Evolutionary conservation across 2,113 vertebrate species (phyloP).

Genomic region (Forbesichthys papilliferus): DNA sequence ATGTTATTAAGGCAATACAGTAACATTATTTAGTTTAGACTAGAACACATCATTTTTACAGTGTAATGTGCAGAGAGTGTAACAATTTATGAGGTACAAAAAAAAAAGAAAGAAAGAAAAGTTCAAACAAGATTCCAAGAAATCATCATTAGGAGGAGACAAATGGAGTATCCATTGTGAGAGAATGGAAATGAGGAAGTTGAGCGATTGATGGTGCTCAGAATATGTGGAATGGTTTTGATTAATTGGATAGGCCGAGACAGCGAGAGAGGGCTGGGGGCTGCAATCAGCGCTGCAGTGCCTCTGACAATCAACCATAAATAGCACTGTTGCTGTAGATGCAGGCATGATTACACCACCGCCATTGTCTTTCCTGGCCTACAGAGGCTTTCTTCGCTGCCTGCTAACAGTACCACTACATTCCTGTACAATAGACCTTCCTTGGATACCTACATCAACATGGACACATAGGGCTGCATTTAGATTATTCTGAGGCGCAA

Average conservation of each 20-base stretch:
- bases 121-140: not conserved
- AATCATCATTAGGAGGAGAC: slow-evolving; percentile 23
- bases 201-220: slow-evolving; percentile 27
- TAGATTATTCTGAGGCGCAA: not conserved
- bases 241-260: slow-evolving; percentile 52
- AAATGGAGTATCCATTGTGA: slow-evolving; percentile 24
- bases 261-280: slow-evolving; percentile 22
- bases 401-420: not conserved
- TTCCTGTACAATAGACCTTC: not conserved
- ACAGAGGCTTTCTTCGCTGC: not conserved
- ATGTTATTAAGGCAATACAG: too few species aligned
- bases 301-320: slow-evolving; percentile 33
- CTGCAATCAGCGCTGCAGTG: slow-evolving; percentile 41
- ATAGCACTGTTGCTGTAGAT: slow-evolving; percentile 7
- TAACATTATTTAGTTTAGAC: too few species aligned
- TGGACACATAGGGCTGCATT: not conserved
- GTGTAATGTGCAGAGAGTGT: too few species aligned
- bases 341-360: slow-evolving; percentile 15
- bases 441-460: not conserved
- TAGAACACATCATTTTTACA: too few species aligned
- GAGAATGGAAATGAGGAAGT: slow-evolving; percentile 31
- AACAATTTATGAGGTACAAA: too few species aligned
- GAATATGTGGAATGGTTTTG: slow-evolving; percentile 55
- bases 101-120: too few species aligned
- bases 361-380: slow-evolving; percentile 3